phyloP scores from a whole-genome alignment of 2,888 invertebrate genomes.

The Synergus umbraculus region DNA sequence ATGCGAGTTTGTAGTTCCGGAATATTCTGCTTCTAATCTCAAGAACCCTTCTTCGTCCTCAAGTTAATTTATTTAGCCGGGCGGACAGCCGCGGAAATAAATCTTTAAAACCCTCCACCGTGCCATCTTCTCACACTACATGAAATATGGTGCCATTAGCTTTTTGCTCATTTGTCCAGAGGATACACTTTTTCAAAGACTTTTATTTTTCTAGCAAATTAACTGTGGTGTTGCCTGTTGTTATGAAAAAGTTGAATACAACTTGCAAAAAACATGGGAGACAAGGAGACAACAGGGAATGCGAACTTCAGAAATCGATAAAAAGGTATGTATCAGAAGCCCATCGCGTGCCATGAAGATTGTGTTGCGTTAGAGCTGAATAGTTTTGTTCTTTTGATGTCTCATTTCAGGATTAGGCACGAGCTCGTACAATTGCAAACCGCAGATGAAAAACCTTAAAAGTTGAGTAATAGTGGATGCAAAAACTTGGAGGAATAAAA shows the following conservation, averaged over 20 bases:
- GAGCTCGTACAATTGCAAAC: not conserved
- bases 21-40: constrained; percentile 21
- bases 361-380: not conserved
- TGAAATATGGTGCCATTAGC: constrained; percentile 34
- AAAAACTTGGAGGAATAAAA: not conserved
- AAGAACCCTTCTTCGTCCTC: constrained; percentile 25
- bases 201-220: constrained; percentile 32
- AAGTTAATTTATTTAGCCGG: constrained; percentile 35
- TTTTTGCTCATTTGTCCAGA: constrained; percentile 40
- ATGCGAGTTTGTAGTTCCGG: constrained; percentile 23
- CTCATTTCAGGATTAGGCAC: constrained; percentile 3
- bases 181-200: constrained; percentile 22
- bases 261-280: not conserved
- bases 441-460: not conserved
- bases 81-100: constrained; percentile 27
- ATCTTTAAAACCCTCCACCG: constrained; percentile 25
- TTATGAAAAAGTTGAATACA: constrained; percentile 12
- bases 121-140: constrained; percentile 32
- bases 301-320: constrained; percentile 25
- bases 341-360: constrained; percentile 15
- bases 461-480: not conserved
- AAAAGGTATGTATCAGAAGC: constrained; percentile 32
- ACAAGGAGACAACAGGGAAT: not conserved
- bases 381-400: constrained; percentile 45
- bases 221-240: constrained; percentile 3